A percentile compares a stretch with the other conserved stretches of the same genome.
Evolutionary conservation across 2,113 vertebrate species (phyloP).

Genomic region (Aleadryas rufinucha): DNA sequence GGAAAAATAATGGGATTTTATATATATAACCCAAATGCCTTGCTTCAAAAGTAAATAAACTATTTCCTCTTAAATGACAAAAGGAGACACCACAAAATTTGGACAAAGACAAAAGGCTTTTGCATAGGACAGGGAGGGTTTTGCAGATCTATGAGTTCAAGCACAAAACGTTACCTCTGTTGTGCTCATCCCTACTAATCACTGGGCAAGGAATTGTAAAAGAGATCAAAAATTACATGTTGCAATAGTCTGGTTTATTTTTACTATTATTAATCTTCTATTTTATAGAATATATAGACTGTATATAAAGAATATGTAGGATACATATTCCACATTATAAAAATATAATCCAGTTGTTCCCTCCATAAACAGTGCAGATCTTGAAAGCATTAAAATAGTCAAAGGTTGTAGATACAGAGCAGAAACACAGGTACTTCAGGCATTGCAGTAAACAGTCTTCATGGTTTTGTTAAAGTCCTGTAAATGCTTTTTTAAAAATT

Average conservation of each 20-base stretch:
- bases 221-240: background rate
- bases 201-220: background rate
- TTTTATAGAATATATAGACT: background rate
- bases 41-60: background rate
- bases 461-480: background rate
- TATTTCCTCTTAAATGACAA: background rate
- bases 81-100: background rate
- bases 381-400: background rate
- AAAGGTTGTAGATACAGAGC: background rate
- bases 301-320: background rate
- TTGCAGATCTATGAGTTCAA: background rate
- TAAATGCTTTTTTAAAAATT: background rate
- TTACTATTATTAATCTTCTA: background rate
- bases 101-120: background rate
- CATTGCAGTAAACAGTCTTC: background rate
- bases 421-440: background rate
- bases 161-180: rapidly evolving
- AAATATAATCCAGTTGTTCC: background rate
- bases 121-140: background rate
- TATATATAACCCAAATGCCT: background rate
- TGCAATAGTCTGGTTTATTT: background rate
- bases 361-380: background rate
- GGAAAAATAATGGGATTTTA: background rate
- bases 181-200: background rate
- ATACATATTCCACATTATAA: background rate